Evolutionary conservation across 2,113 vertebrate genomes (phyloP).

Genomic region (sheep (Ovis aries)): ARS-UI_Ramb_v3.0 NC_056060.1:16391001-16391500

Average conservation of each 20-base stretch:
- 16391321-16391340: background rate
- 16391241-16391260: background rate
- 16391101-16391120: background rate
- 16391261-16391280: background rate
- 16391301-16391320: background rate
- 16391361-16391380: background rate
- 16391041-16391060: background rate
- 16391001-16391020: background rate
- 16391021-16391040: rapidly evolving
- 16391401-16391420: background rate
- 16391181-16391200: background rate
- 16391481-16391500: background rate
- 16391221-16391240: background rate
- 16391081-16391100: background rate
- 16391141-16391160: background rate
- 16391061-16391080: background rate
- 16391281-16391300: background rate
- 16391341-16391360: background rate
- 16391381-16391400: background rate
- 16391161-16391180: background rate
- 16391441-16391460: background rate
- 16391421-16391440: background rate
- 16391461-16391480: background rate
- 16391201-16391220: background rate
- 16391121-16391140: background rate